Evolutionary conservation across 2,888 invertebrate genomes (phyloP).

Genomic region (Quadroppia sp.): DNA sequence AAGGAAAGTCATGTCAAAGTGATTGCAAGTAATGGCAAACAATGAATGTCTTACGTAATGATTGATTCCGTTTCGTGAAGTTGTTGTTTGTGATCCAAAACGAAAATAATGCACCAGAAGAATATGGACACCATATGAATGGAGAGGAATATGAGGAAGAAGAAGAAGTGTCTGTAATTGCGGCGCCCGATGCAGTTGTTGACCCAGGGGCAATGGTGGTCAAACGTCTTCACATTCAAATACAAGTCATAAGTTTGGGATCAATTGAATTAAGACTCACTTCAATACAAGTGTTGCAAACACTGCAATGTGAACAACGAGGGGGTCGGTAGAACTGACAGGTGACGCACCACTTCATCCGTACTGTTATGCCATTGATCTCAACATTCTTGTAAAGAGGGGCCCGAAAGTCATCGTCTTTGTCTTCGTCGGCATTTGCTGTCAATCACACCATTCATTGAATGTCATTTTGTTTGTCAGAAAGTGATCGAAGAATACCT

Average conservation of each 20-base stretch:
- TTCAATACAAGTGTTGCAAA: conserved; percentile 98
- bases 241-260: neutral
- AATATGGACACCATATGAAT: conserved; percentile 98
- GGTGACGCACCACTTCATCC: conserved; percentile 99
- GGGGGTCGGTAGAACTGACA: conserved; percentile 99
- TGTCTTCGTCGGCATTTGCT: conserved; percentile 95
- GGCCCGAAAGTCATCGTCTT: conserved; percentile 94
- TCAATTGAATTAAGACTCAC: conserved; percentile 48
- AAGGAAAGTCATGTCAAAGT: neutral
- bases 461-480: too few species aligned
- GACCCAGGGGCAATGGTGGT: conserved; percentile 99
- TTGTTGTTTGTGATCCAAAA: conserved; percentile 75
- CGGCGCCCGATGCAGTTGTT: conserved; percentile 95
- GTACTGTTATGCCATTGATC: conserved; percentile 95
- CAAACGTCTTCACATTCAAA: conserved; percentile 75
- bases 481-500: conserved; percentile 61
- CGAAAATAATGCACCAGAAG: conserved; percentile 83
- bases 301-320: conserved; percentile 97
- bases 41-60: conserved; percentile 53
- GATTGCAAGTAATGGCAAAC: neutral
- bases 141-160: conserved; percentile 92
- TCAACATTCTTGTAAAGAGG: conserved; percentile 95
- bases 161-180: conserved; percentile 98
- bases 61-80: conserved; percentile 75
- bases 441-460: conserved; percentile 41